phyloP scores from a whole-genome alignment of 1,140 invertebrate genomes.

The Trichoplusia ni region DNA sequence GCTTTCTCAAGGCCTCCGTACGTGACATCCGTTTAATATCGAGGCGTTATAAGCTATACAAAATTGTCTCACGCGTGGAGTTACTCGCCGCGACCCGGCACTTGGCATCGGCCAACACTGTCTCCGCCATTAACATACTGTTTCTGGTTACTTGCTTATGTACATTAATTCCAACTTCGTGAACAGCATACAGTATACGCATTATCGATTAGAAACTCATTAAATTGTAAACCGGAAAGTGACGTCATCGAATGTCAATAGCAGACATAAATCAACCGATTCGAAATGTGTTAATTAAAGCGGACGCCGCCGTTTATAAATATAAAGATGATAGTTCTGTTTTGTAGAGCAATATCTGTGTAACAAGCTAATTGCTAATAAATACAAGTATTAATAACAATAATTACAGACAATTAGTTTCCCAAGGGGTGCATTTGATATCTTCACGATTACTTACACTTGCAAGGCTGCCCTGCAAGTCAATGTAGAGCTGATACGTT shows the following conservation, averaged over 20 bases:
- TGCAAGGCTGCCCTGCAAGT: no score
- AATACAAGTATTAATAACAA: no score
- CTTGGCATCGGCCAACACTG: slow-evolving; percentile 33
- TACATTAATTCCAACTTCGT: slow-evolving; percentile 33
- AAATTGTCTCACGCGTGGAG: slow-evolving; percentile 66
- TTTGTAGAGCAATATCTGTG: neutral
- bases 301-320: no score
- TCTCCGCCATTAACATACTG: slow-evolving; percentile 35
- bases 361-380: neutral
- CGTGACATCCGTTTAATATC: slow-evolving; percentile 61
- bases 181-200: slow-evolving; percentile 31
- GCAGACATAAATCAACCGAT: neutral
- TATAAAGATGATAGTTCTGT: neutral
- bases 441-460: no score
- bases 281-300: neutral
- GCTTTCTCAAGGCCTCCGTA: slow-evolving; percentile 55
- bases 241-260: slow-evolving; percentile 24
- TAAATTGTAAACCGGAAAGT: slow-evolving; percentile 23
- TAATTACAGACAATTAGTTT: no score
- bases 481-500: no score
- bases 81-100: slow-evolving; percentile 34
- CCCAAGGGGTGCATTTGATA: no score
- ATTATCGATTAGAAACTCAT: slow-evolving; percentile 32
- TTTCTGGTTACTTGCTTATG: slow-evolving; percentile 31
- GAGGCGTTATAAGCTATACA: slow-evolving; percentile 55